Conservation (phyloP, 2,113 vertebrate species). For the Trogon melanurus region DNA sequence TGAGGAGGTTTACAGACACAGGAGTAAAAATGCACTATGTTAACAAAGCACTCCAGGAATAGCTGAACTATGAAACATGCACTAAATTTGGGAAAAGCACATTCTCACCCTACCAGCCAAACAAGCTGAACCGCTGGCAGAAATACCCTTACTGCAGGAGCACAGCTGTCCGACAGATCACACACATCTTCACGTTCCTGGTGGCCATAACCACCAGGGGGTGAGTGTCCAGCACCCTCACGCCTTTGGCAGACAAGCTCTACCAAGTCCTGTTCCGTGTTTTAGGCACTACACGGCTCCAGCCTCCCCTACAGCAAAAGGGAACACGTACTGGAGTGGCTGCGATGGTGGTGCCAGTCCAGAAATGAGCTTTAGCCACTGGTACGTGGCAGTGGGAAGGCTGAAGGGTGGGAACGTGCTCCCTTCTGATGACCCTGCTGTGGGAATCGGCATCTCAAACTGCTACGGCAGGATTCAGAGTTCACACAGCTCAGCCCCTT, state of each 20-base stretch:
- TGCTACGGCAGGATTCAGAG: not conserved
- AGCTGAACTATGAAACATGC: not conserved
- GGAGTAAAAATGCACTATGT: not conserved
- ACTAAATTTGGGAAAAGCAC: slow-evolving; percentile 25
- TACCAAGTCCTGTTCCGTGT: not conserved
- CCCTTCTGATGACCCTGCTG: not conserved
- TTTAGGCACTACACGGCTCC: not conserved
- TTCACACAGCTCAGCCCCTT: not conserved
- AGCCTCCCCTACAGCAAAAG: not conserved
- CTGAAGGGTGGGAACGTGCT: not conserved
- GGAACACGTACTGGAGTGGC: not conserved
- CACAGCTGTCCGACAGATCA: not conserved
- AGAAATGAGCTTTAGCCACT: not conserved
- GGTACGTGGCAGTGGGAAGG: not conserved
- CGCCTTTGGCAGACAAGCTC: not conserved
- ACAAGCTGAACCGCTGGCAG: not conserved
- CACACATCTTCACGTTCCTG: not conserved
- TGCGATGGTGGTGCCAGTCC: not conserved
- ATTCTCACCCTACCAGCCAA: not conserved
- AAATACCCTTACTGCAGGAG: not conserved
- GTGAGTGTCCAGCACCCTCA: not conserved
- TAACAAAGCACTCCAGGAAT: not conserved
- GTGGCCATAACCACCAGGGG: not conserved
- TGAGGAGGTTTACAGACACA: not conserved
- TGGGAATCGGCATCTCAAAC: not conserved